Evolutionary conservation across 2,113 vertebrate species (phyloP), one percentile per base, ranked within the genome.

Genomic region (Pseudonaja textilis): DNA sequence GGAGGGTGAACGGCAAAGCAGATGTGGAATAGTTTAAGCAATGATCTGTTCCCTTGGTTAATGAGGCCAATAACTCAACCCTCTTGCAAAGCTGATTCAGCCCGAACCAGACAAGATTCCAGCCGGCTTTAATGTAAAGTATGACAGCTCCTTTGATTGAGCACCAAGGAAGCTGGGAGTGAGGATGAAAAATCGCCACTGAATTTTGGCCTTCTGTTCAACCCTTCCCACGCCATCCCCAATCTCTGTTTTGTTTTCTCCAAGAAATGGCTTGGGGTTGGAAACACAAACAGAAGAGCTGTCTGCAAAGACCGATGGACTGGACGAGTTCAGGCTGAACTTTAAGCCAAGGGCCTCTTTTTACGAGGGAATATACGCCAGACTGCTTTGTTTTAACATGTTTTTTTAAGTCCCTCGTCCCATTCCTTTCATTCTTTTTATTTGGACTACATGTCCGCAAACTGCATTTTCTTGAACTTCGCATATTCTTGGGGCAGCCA

Each of bases 281-380:
- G 93, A 90, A 22, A 34, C 85, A 69, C 54, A 91, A 81, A 23
- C 52, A 87, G 89, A 89, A 93, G 95, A 93, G 9, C 3, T 0
- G n/a, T 92, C 95, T 93, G 18, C 26, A 94, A 47, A 90, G 94
- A 69, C 92, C 95, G 93, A 94, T 50, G 0, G 64, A 95, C 92
- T 50, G 0, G 64, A 95, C 92, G 92, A 10, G n/a, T 74, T 39
- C 85, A n/a, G 54, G 59, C 45, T 34, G 89, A 34, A 92, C 69
- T 93, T 85, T 9, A 74, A 91, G 88, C 88, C 88, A 45, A 11
- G 47, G 34, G 42, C 18, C 88, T 39, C 29, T 85, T 54, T 18
- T 47, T 25, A 81, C 7, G 0, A 12, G 12, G 64, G 50, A 81
- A 91, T 2, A 12, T 1, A 85, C 47, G 61, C 90, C 50, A 25